A percentile compares a stretch with the other conserved stretches of the same genome.
phyloP scores from a whole-genome alignment of 1,140 invertebrate species.

The Harlomillsia oculata region DNA sequence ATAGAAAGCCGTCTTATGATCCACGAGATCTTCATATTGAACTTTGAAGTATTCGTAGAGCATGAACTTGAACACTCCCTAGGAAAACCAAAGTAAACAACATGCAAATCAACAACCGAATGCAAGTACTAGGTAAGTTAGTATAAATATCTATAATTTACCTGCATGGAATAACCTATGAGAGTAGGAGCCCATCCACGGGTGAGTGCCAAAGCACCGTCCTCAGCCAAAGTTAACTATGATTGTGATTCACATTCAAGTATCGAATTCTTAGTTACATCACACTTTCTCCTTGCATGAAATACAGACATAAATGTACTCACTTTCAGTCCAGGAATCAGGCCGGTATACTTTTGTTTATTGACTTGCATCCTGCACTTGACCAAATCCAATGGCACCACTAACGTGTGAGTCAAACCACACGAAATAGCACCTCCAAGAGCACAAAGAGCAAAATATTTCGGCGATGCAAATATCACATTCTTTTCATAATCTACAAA shows the following conservation, averaged over 20 bases:
- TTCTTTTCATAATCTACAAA: too few species aligned
- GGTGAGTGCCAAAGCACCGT: constrained; percentile 48
- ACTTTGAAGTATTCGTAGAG: constrained; percentile 69
- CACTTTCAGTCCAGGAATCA: constrained; percentile 46
- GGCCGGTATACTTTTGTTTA: constrained; percentile 49
- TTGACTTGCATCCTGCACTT: constrained; percentile 60
- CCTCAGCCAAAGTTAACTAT: constrained; percentile 47
- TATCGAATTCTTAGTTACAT: background rate
- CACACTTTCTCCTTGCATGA: background rate
- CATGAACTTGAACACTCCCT: constrained; percentile 72
- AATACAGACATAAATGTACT: background rate
- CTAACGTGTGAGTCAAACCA: constrained; percentile 55
- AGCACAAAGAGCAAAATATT: constrained; percentile 45
- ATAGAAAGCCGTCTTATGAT: constrained; percentile 50
- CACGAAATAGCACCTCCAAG: constrained; percentile 57
- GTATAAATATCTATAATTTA: constrained; percentile 6
- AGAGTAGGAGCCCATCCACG: constrained; percentile 59
- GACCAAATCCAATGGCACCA: constrained; percentile 57
- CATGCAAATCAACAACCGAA: background rate
- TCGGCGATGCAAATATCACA: background rate
- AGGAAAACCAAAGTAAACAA: constrained; percentile 31
- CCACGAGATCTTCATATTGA: constrained; percentile 47
- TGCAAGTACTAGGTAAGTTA: background rate
- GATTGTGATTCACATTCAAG: background rate
- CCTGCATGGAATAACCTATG: constrained; percentile 59